phyloP scores from a whole-genome alignment of 2,888 invertebrate genomes.

The Ephialtes manifestator region DNA sequence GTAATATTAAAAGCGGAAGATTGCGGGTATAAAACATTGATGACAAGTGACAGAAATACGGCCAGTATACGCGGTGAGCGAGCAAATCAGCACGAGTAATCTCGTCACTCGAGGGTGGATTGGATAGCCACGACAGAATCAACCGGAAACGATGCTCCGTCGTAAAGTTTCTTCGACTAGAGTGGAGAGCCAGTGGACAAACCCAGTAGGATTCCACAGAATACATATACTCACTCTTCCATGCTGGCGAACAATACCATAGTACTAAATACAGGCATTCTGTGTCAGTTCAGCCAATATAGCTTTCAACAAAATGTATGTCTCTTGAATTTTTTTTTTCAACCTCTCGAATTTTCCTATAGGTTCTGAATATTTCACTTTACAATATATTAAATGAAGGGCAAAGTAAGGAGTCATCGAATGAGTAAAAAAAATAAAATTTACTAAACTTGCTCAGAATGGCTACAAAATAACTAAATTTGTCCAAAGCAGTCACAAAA shows the following conservation, averaged over 20 bases:
- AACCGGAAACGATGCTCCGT: slow-evolving; percentile 23
- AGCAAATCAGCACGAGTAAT: slow-evolving; percentile 17
- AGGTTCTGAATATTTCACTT: too few species aligned
- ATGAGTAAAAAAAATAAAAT: too few species aligned
- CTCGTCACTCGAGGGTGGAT: slow-evolving; percentile 9
- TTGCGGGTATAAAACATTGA: not conserved
- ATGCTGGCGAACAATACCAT: not conserved
- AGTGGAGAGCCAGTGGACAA: not conserved
- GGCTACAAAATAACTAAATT: too few species aligned
- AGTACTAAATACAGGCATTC: not conserved
- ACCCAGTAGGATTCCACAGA: not conserved
- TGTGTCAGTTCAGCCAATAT: too few species aligned
- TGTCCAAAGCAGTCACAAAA: too few species aligned
- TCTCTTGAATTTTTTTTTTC: too few species aligned
- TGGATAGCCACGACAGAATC: not conserved
- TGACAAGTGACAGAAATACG: slow-evolving; percentile 28
- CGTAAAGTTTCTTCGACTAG: slow-evolving; percentile 20
- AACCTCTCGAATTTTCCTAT: too few species aligned
- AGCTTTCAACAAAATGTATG: too few species aligned
- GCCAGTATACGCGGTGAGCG: slow-evolving; percentile 33
- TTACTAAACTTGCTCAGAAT: too few species aligned
- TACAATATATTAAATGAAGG: too few species aligned
- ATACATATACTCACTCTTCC: not conserved
- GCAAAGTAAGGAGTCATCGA: too few species aligned
- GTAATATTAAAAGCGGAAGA: not conserved